Conservation (phyloP, 2,888 invertebrate species). For the Drosophila pseudotakahashii region DNA sequence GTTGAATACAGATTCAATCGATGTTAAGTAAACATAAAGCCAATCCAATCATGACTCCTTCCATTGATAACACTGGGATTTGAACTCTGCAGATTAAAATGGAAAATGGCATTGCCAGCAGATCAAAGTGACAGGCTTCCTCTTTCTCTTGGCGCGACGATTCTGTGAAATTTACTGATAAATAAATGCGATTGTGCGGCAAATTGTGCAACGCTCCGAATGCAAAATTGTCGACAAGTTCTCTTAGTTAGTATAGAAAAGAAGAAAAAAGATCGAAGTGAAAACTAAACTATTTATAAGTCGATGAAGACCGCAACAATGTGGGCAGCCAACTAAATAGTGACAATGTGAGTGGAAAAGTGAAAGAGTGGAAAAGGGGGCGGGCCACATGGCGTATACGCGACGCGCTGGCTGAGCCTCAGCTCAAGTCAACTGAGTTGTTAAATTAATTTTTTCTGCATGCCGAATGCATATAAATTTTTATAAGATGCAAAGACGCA, state of each 20-base stretch:
- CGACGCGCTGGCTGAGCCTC: slow-evolving; percentile 67
- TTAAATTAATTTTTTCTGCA: slow-evolving; percentile 82
- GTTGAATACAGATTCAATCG: slow-evolving; percentile 50
- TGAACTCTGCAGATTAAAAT: slow-evolving; percentile 75
- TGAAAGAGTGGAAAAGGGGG: slow-evolving; percentile 8
- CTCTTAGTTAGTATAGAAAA: slow-evolving; percentile 41
- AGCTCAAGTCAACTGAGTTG: slow-evolving; percentile 82
- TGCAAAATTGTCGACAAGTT: slow-evolving; percentile 72
- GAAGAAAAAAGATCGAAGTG: slow-evolving; percentile 21
- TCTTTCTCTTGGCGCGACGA: slow-evolving; percentile 45
- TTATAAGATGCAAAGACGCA: slow-evolving; percentile 23
- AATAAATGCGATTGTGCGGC: slow-evolving; percentile 78
- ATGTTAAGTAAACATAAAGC: slow-evolving; percentile 55
- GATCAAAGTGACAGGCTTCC: slow-evolving; percentile 58
- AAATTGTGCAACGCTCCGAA: slow-evolving; percentile 75
- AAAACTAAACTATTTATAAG: slow-evolving; percentile 54
- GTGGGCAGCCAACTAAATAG: slow-evolving; percentile 18
- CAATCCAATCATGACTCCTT: slow-evolving; percentile 40
- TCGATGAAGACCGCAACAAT: slow-evolving; percentile 17
- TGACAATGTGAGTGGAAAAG: slow-evolving; percentile 10
- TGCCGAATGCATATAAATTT: slow-evolving; percentile 69
- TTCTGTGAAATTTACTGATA: slow-evolving; percentile 68
- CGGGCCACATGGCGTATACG: slow-evolving; percentile 63
- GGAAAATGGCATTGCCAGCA: slow-evolving; percentile 63
- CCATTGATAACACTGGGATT: slow-evolving; percentile 58